phyloP scores from a whole-genome alignment of 2,113 vertebrate species.

The Nansenia antarctica region DNA sequence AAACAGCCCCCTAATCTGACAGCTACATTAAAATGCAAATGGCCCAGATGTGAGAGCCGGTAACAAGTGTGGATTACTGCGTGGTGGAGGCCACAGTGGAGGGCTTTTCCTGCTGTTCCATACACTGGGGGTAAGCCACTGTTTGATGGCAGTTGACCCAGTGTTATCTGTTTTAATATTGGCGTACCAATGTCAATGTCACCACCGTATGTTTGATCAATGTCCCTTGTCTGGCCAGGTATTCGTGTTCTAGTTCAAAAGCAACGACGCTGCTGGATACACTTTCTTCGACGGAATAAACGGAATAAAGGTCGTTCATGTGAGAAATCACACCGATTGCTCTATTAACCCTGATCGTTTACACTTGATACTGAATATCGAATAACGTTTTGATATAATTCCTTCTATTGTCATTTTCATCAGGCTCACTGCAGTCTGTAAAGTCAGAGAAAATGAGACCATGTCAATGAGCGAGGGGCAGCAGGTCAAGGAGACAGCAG shows the following conservation, averaged over 20 bases:
- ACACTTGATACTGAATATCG: neutral
- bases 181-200: constrained; percentile 15
- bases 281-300: no score
- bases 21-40: constrained; percentile 76
- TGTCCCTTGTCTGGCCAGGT: neutral
- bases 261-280: no score
- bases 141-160: constrained; percentile 59
- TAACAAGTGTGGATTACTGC: constrained; percentile 69
- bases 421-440: constrained; percentile 54
- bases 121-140: constrained; percentile 46
- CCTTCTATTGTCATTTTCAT: constrained; percentile 58
- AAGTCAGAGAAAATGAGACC: constrained; percentile 71
- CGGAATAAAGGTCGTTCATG: no score
- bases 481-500: constrained; percentile 48
- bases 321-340: no score
- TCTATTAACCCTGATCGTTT: neutral
- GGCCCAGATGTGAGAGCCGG: constrained; percentile 62
- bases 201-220: neutral
- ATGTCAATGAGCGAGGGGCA: constrained; percentile 75
- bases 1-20: constrained; percentile 64
- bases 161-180: constrained; percentile 57
- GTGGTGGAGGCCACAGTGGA: constrained; percentile 33
- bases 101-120: constrained; percentile 15
- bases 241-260: no score
- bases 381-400: neutral